These are phyloP conservation scores for Notolepis coatsorum DNA, from an alignment of 2,797 vertebrate genomes.

Conservation along the genomic window DNA sequence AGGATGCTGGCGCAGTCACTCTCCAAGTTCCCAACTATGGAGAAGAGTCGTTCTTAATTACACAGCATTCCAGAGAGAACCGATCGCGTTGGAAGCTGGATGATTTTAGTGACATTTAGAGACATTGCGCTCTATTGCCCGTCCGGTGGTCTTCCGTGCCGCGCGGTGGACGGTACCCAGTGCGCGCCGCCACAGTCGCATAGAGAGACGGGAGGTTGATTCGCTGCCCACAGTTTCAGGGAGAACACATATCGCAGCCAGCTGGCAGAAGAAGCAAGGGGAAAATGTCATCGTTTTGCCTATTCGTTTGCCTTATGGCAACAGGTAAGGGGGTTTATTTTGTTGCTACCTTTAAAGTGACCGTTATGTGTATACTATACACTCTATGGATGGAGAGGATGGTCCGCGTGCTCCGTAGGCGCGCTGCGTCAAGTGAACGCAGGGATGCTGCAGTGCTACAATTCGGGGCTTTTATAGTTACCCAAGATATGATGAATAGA, in stretches of 20 bases:
- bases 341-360: too few relatives aligned
- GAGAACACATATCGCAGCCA: constrained; percentile 19
- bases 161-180: constrained; percentile 59
- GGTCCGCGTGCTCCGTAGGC: constrained; percentile 45
- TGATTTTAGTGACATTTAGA: constrained; percentile 46
- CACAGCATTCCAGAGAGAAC: constrained; percentile 27
- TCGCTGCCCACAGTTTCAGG: constrained; percentile 36
- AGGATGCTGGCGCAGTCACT: constrained; percentile 37
- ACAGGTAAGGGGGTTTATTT: constrained; percentile 74
- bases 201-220: constrained; percentile 43
- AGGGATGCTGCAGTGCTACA: constrained; percentile 66
- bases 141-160: constrained; percentile 46
- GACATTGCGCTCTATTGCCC: constrained; percentile 29
- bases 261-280: constrained; percentile 35
- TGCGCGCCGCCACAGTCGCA: constrained; percentile 35
- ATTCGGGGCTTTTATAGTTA: constrained; percentile 40
- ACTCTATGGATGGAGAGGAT: constrained; percentile 16
- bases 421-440: constrained; percentile 75
- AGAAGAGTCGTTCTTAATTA: constrained; percentile 57
- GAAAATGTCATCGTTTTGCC: constrained; percentile 74
- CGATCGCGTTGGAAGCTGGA: constrained; percentile 42
- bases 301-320: constrained; percentile 79
- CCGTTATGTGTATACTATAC: not conserved
- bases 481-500: constrained; percentile 50
- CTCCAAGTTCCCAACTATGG: constrained; percentile 72